Evolutionary conservation across 1,140 invertebrate genomes (phyloP), one percentile per base, ranked within the genome.

Genomic region (Tribolium madens): DNA sequence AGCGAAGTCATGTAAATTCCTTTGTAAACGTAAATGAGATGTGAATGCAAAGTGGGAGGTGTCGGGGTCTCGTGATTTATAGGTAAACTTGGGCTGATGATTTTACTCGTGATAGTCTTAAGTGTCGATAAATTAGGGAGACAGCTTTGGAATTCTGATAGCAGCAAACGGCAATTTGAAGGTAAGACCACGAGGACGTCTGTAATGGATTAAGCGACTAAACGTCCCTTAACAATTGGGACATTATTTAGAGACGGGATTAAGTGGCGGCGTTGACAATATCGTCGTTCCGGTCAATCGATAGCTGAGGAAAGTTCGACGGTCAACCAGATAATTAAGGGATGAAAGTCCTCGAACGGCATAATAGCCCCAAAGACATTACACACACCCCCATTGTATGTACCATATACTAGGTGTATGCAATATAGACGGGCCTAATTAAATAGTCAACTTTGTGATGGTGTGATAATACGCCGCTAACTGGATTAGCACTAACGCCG

Each of bases 401-500:
- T n/a, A n/a, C n/a, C n/a, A n/a, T n/a, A n/a, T n/a, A n/a, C 52
- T 33, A 64, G 57, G 57, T 33, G 57, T 42, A 26, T 33, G 26
- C 17, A 33, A 33, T 57, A 33, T 64, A 36, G 10, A 26, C 17
- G 26, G 57, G 21, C 26, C 57, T 64, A 64, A 64, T 64, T 64
- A 64, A 64, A 64, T 64, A 64, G 57, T 26, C 26, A 33, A 64
- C 57, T 64, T 64, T 64, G 36, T 64, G 57, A 64, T 33, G 21
- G 57, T 33, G 26, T 26, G 57, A 64, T 64, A 64, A 64, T 64
- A 64, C 57, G 57, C 13, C 57, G 3, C 21, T 64, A 64, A 64
- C 57, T 64, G 57, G 57, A 64, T 64, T 64, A 64, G n/a, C 57
- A 64, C 57, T 60, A n/a, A n/a, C n/a, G n/a, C n/a, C n/a, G n/a